Percentiles rank a stretch among this genome's conserved stretches.
These are phyloP conservation scores for Aradus depressus DNA, from an alignment of 2,888 invertebrate species.

Conservation along the genomic window DNA sequence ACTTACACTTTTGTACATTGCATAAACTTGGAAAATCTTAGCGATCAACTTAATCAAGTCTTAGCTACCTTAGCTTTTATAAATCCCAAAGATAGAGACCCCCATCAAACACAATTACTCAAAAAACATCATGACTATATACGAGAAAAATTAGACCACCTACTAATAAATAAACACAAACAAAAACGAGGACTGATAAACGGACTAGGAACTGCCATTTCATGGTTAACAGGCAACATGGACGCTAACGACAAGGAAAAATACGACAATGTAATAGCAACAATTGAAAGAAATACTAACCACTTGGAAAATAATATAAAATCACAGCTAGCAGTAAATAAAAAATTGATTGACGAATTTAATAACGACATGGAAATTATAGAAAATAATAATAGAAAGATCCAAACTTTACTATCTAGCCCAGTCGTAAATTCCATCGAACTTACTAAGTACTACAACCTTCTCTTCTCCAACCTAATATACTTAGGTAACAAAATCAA, in stretches of 20 bases:
- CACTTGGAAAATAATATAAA: too few relatives aligned
- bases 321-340: slow-evolving; percentile 10
- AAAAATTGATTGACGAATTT: slow-evolving; percentile 12
- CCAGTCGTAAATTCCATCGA: background rate
- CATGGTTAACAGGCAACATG: slow-evolving; percentile 16
- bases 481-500: slow-evolving; percentile 1
- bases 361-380: slow-evolving; percentile 11
- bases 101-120: background rate
- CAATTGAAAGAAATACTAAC: slow-evolving; percentile 13
- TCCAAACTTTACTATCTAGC: background rate
- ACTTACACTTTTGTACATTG: slow-evolving; percentile 6
- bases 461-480: slow-evolving; percentile 1
- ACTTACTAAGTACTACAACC: background rate
- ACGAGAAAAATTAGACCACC: slow-evolving; percentile 6
- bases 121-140: slow-evolving; percentile 1
- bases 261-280: slow-evolving; percentile 11
- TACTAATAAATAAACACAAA: background rate
- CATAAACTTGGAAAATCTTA: background rate
- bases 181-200: background rate
- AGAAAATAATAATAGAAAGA: slow-evolving; percentile 1
- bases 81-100: background rate
- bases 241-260: slow-evolving; percentile 14
- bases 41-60: background rate
- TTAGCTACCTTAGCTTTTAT: background rate
- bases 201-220: slow-evolving; percentile 10